Conservation (phyloP, 2,888 invertebrate species). For the Nomada lathburiana region DNA sequence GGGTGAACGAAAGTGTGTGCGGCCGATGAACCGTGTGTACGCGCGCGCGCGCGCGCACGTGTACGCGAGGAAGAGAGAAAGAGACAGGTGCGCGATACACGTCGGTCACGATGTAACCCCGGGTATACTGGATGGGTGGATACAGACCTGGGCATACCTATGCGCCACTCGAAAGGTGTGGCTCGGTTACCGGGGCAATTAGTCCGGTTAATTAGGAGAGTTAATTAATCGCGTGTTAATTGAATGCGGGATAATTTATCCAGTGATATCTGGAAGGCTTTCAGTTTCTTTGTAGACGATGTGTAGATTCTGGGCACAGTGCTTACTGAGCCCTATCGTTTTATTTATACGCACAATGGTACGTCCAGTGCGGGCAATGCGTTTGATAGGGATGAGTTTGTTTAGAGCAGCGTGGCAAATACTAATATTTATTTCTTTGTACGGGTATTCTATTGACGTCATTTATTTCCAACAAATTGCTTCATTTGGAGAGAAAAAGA, state of each 20-base stretch:
- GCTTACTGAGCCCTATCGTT: too few species aligned
- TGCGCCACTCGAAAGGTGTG: conserved; percentile 72
- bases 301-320: too few species aligned
- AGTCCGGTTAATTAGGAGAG: conserved; percentile 18
- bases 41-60: conserved; percentile 12
- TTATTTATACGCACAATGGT: too few species aligned
- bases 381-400: too few species aligned
- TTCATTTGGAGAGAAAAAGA: too few species aligned
- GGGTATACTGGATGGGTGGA: conserved; percentile 58
- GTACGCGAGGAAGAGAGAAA: conserved; percentile 1
- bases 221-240: conserved; percentile 53
- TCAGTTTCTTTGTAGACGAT: too few species aligned
- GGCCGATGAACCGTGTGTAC: conserved; percentile 47
- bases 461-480: too few species aligned
- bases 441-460: too few species aligned
- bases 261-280: too few species aligned
- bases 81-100: conserved; percentile 50
- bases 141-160: conserved; percentile 70
- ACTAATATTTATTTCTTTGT: too few species aligned
- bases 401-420: too few species aligned
- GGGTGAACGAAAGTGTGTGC: conserved; percentile 39
- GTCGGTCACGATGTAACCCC: conserved; percentile 65
- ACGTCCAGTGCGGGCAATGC: too few species aligned
- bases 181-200: conserved; percentile 54
- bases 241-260: background rate